These are phyloP conservation scores for Diplogasteroides magnus DNA, from an alignment of 1,140 invertebrate genomes.

Conservation along the genomic window DNA sequence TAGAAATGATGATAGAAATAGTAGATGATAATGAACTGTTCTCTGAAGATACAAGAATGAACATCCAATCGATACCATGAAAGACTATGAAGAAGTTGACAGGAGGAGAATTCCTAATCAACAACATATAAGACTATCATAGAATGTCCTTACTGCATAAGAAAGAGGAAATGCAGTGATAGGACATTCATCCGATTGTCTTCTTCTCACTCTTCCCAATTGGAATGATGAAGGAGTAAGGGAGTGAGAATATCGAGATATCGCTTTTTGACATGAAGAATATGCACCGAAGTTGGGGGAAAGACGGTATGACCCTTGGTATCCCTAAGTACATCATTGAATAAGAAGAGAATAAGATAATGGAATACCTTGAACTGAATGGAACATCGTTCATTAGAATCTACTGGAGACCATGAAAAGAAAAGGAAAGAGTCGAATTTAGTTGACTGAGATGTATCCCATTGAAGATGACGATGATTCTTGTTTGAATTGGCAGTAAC, in stretches of 20 bases:
- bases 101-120: background rate
- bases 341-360: background rate
- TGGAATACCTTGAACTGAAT: background rate
- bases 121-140: background rate
- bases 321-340: background rate
- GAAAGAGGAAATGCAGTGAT: background rate
- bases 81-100: background rate
- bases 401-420: background rate
- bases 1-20: too few relatives aligned
- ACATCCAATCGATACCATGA: background rate
- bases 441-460: background rate
- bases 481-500: background rate
- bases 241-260: background rate
- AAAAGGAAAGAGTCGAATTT: background rate
- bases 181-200: background rate
- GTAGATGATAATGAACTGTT: background rate
- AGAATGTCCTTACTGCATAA: background rate
- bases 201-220: background rate
- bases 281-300: background rate
- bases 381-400: background rate
- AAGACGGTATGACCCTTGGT: background rate
- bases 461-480: background rate
- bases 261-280: background rate
- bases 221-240: too few relatives aligned
- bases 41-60: background rate